Conservation (phyloP, 2,113 vertebrate species). For the Dasypus novemcinctus region DNA sequence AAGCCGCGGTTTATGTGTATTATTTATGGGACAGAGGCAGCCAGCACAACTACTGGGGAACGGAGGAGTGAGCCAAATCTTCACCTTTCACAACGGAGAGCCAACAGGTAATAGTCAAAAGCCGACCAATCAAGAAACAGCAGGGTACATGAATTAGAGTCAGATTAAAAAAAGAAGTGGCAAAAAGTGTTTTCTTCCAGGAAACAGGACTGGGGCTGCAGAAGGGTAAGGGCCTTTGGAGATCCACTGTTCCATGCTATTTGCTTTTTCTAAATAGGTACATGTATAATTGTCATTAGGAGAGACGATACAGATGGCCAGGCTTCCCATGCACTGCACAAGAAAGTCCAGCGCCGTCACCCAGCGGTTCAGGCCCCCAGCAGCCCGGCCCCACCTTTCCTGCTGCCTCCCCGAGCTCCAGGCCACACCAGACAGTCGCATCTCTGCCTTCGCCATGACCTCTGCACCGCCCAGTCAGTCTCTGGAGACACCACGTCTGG, state of each 20-base stretch:
- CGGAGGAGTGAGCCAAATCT: not conserved
- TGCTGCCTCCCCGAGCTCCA: accelerated
- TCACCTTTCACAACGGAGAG: not conserved
- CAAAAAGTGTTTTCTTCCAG: not conserved
- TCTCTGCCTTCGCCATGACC: accelerated
- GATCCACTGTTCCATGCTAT: accelerated
- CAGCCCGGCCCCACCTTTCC: not conserved
- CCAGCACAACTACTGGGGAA: accelerated
- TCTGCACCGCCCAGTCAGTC: accelerated
- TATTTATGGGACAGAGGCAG: too few species aligned
- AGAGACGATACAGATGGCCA: not conserved
- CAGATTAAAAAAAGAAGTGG: not conserved
- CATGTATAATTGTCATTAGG: not conserved
- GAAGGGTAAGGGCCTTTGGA: not conserved
- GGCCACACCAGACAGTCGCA: accelerated
- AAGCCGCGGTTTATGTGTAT: accelerated
- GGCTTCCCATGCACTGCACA: not conserved
- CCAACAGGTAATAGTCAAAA: not conserved
- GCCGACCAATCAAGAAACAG: not conserved
- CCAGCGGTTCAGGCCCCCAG: not conserved
- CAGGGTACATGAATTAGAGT: not conserved
- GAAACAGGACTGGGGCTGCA: not conserved
- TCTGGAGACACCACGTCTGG: not conserved
- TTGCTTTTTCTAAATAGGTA: not conserved
- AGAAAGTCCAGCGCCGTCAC: not conserved